A percentile compares a stretch with the other conserved stretches of the same genome.
Conservation (phyloP, 2,113 vertebrate genomes). For the Macroglossus sobrinus region DNA sequence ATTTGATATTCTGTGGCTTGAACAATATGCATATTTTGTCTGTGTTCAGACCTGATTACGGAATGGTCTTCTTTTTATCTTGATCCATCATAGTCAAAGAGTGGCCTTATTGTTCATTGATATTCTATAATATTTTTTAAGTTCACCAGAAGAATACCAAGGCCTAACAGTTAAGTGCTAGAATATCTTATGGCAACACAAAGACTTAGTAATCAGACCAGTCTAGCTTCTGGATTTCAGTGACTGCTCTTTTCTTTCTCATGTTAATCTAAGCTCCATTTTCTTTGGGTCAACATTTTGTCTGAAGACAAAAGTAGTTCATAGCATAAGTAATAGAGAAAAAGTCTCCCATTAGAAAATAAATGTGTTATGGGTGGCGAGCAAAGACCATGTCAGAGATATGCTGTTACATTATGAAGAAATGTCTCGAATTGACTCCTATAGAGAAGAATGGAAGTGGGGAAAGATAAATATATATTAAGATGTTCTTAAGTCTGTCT, state of each 20-base stretch:
- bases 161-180: background rate
- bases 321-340: background rate
- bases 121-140: background rate
- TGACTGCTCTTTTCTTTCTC: background rate
- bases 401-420: slow-evolving; percentile 8
- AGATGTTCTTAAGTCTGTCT: slow-evolving; percentile 13
- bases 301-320: background rate
- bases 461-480: slow-evolving; percentile 9
- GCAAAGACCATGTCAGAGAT: background rate
- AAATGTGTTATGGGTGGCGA: background rate
- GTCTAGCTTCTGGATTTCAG: background rate
- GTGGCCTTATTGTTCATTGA: background rate
- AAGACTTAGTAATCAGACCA: background rate
- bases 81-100: background rate
- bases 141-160: background rate
- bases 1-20: background rate
- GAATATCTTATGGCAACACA: background rate
- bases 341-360: background rate
- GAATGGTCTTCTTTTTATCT: background rate
- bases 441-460: background rate
- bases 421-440: background rate
- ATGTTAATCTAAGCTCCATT: background rate
- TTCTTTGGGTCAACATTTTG: background rate
- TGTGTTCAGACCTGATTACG: background rate
- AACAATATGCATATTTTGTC: background rate